Evolutionary conservation across 2,797 vertebrate species (phyloP).

Genomic region (Orestias chungarensis): DNA sequence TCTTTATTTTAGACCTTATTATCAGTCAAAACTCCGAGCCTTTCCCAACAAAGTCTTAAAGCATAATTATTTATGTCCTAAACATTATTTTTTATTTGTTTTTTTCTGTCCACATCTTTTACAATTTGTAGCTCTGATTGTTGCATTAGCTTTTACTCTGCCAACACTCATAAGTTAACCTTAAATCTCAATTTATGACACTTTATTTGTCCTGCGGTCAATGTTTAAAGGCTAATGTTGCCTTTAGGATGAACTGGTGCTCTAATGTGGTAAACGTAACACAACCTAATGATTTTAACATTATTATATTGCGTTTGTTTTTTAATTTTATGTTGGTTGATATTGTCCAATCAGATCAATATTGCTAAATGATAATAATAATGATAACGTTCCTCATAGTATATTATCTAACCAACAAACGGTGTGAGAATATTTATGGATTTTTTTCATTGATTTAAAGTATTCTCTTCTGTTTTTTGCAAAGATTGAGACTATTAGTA

Average conservation of each 20-base stretch:
- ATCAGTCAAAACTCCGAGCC: not conserved
- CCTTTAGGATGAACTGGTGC: not conserved
- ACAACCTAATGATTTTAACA: not conserved
- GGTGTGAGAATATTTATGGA: not conserved
- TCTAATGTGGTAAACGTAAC: not conserved
- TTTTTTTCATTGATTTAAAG: not conserved
- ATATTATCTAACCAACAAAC: not conserved
- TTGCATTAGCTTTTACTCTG: not conserved
- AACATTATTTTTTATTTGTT: not conserved
- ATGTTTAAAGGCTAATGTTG: not conserved
- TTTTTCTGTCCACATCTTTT: not conserved
- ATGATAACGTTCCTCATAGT: not conserved
- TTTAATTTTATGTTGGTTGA: not conserved
- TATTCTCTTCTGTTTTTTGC: not conserved
- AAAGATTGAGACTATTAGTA: not conserved
- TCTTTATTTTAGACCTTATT: not conserved
- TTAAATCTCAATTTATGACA: not conserved
- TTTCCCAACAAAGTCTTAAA: not conserved
- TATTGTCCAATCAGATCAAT: not conserved
- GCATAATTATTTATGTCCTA: no score
- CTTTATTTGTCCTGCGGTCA: not conserved
- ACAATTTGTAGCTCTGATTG: not conserved
- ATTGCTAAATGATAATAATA: not conserved
- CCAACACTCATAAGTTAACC: not conserved
- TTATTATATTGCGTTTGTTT: not conserved